Conservation (phyloP, 2,888 invertebrate species). For the Ferrisia virgata region DNA sequence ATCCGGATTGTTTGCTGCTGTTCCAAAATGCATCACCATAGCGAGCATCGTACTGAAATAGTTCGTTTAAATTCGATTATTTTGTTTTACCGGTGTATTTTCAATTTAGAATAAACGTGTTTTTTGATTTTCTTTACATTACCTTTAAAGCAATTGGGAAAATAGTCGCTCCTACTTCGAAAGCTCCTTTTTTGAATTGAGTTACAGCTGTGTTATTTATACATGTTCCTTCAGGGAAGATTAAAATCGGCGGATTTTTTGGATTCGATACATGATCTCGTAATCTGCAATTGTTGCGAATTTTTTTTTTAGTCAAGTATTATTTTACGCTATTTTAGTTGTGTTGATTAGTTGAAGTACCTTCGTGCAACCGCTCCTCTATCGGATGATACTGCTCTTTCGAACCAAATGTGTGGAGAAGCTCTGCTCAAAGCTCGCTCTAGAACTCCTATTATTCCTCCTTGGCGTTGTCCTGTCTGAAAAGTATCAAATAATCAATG, state of each 20-base stretch:
- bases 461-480: constrained; percentile 94
- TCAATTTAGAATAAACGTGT: too few species aligned
- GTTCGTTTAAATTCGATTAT: constrained; percentile 22
- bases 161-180: constrained; percentile 95
- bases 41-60: constrained; percentile 81
- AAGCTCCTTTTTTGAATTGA: constrained; percentile 99
- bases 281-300: background rate
- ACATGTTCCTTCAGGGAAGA: constrained; percentile 99
- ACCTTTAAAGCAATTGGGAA: constrained; percentile 98
- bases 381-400: constrained; percentile 91
- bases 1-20: constrained; percentile 87
- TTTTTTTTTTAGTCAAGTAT: background rate
- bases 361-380: constrained; percentile 81
- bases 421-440: constrained; percentile 90
- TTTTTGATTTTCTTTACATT: too few species aligned
- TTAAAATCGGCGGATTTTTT: constrained; percentile 91
- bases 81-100: too few species aligned
- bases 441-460: constrained; percentile 87
- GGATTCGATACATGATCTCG: constrained; percentile 86
- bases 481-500: background rate
- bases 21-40: constrained; percentile 99
- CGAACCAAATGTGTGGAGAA: constrained; percentile 98
- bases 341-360: constrained; percentile 55
- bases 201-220: constrained; percentile 99
- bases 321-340: background rate